Conservation (phyloP, 1,140 invertebrate genomes). For the Brachionus angularis region DNA sequence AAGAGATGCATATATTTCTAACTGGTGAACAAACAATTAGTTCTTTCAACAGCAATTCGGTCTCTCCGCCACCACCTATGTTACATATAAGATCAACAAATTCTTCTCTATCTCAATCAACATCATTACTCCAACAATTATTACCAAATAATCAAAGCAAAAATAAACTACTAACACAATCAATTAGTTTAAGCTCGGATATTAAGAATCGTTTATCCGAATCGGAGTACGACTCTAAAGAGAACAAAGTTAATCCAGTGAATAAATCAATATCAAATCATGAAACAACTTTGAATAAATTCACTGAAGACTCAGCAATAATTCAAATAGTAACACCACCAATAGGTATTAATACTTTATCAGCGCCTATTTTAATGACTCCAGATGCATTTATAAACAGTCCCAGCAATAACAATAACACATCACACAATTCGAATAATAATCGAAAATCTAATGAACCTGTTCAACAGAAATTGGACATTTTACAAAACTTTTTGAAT, state of each 20-base stretch:
- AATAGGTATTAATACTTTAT: background rate
- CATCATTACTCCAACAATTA: constrained; percentile 6
- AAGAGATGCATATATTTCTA: constrained; percentile 43
- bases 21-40: constrained; percentile 11
- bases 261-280: background rate
- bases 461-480: constrained; percentile 47
- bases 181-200: too few species aligned
- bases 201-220: too few species aligned
- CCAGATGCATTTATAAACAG: constrained; percentile 73
- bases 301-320: constrained; percentile 19
- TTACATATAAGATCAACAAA: background rate
- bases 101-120: background rate
- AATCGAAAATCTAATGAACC: constrained; percentile 45
- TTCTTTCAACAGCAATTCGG: constrained; percentile 9
- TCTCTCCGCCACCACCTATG: background rate
- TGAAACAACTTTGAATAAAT: constrained; percentile 16
- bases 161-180: background rate
- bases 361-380: constrained; percentile 66
- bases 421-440: background rate
- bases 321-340: constrained; percentile 36
- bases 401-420: background rate
- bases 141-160: constrained; percentile 7
- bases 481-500: constrained; percentile 45
- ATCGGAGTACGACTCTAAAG: too few species aligned
- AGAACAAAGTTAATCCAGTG: too few species aligned